A percentile compares a stretch with the other conserved stretches of the same genome.
Conservation (phyloP, 35 echinoderm and acorn worm species). For the Ptychodera flava region DNA sequence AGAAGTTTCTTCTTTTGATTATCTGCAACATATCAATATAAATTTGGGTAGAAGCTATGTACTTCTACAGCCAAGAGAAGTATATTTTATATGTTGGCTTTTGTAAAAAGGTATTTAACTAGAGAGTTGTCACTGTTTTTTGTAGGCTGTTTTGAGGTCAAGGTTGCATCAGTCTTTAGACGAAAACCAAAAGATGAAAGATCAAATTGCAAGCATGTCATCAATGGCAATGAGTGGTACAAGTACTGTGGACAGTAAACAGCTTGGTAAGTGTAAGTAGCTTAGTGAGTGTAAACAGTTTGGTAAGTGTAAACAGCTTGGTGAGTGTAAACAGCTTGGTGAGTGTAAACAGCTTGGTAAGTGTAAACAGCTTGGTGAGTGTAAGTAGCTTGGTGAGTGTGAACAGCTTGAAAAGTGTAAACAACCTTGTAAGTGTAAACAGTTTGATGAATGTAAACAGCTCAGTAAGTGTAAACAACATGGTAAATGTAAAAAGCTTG, state of each 20-base stretch:
- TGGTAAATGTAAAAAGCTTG: neutral
- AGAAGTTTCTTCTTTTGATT: neutral
- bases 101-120: no score
- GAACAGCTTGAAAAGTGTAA: neutral
- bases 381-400: neutral
- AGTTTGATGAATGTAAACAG: neutral
- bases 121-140: no score
- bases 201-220: neutral
- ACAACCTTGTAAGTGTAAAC: neutral
- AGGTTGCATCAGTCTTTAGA: neutral
- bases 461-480: neutral
- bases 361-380: constrained; percentile 6
- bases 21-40: no score
- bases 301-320: neutral
- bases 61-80: no score
- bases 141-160: constrained; percentile 21
- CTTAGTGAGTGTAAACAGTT: neutral
- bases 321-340: neutral
- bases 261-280: constrained; percentile 4
- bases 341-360: neutral
- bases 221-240: neutral
- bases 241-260: neutral
- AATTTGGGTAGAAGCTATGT: no score
- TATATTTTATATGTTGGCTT: no score
- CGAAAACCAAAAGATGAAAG: constrained; percentile 7